These are phyloP conservation scores for Cactoblastis cactorum DNA, from an alignment of 2,888 invertebrate genomes.

Conservation along the genomic window DNA sequence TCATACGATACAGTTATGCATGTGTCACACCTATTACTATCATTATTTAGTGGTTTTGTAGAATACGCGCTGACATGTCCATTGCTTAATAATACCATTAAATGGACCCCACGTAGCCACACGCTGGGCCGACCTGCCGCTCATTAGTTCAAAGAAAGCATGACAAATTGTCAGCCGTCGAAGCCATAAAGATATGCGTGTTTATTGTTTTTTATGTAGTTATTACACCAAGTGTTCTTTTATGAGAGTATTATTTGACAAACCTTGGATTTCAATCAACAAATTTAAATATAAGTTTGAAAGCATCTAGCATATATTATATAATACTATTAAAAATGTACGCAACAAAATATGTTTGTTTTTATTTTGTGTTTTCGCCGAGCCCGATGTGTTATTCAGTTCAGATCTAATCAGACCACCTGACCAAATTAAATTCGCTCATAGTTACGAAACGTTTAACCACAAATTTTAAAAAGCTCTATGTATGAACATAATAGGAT, in stretches of 20 bases:
- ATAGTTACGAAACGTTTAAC: not conserved
- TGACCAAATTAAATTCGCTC: conserved; percentile 1
- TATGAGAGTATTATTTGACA: not conserved
- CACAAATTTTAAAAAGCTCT: not conserved
- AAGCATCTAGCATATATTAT: conserved; percentile 2
- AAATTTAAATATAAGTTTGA: not conserved
- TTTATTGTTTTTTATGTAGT: conserved; percentile 3
- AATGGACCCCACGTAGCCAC: not conserved
- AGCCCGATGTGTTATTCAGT: not conserved
- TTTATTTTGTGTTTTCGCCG: conserved; percentile 1
- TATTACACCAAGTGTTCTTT: not conserved
- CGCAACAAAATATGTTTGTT: conserved; percentile 1
- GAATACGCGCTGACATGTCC: conserved; percentile 8
- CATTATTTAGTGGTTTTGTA: not conserved
- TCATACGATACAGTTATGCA: too few species aligned
- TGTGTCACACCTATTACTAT: not conserved
- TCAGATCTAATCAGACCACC: conserved; percentile 3
- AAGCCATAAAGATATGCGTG: not conserved
- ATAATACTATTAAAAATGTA: not conserved
- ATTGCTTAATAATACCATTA: conserved; percentile 15
- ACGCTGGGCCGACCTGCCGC: conserved; percentile 1
- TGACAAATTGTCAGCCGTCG: conserved; percentile 15
- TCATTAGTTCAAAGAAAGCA: conserved; percentile 16
- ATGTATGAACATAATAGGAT: not conserved
- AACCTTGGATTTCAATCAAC: not conserved